These are phyloP conservation scores for Chaetogeoica ovagalla DNA, from an alignment of 2,888 invertebrate species.

Conservation along the genomic window DNA sequence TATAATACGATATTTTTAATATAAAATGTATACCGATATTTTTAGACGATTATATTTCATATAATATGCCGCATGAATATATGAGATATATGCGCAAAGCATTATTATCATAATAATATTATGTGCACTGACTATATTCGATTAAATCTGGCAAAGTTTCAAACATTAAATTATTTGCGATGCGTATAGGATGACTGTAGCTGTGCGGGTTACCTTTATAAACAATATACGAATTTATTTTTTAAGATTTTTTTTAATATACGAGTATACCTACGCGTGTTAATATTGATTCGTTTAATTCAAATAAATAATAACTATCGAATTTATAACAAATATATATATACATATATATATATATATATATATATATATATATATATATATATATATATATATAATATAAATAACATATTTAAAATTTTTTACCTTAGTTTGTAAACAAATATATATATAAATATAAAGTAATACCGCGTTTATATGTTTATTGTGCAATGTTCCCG, in stretches of 20 bases:
- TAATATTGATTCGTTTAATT: background rate
- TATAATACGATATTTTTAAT: too few relatives aligned
- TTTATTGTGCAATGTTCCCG: slow-evolving; percentile 8
- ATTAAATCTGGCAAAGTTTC: slow-evolving; percentile 10
- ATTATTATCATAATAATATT: too few relatives aligned
- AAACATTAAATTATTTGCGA: slow-evolving; percentile 4
- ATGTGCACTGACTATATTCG: background rate
- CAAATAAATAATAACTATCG: background rate
- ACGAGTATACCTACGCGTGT: background rate
- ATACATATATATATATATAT: too few relatives aligned
- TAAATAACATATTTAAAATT: slow-evolving; percentile 20
- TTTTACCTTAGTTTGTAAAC: background rate
- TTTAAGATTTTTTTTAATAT: background rate
- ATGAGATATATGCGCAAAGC: background rate
- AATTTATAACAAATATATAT: background rate
- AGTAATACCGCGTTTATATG: background rate
- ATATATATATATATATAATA: too few relatives aligned
- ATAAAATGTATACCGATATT: too few relatives aligned
- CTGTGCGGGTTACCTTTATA: too few relatives aligned
- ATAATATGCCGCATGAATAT: too few relatives aligned
- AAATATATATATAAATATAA: background rate
- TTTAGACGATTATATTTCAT: too few relatives aligned
- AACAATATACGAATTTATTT: too few relatives aligned
- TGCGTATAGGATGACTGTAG: background rate
- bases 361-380: too few relatives aligned